Percentiles rank a stretch among this genome's conserved stretches.
Evolutionary conservation across 2,797 vertebrate genomes (phyloP).

Genomic region (Macropus fuliginosus): DNA sequence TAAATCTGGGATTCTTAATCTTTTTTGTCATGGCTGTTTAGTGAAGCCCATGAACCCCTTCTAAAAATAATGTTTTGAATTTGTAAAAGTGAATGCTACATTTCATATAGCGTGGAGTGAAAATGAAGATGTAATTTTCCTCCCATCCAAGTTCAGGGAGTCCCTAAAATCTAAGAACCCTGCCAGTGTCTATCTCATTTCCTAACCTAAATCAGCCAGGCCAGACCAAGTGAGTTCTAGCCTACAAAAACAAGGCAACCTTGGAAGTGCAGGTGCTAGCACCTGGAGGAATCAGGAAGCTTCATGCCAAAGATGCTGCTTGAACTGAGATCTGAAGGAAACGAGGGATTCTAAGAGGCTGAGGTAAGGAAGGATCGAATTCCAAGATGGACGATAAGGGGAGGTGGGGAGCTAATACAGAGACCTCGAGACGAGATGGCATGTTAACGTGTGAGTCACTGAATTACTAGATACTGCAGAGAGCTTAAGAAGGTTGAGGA

Average conservation of each 20-base stretch:
- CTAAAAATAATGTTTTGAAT: not conserved
- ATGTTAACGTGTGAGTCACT: not conserved
- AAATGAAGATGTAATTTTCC: not conserved
- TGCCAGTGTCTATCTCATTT: not conserved
- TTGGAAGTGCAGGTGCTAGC: not conserved
- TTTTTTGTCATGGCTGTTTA: not conserved
- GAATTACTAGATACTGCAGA: not conserved
- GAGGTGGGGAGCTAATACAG: not conserved
- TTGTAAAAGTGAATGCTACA: not conserved
- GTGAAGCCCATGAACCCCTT: not conserved
- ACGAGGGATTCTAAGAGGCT: not conserved
- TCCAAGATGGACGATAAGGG: not conserved
- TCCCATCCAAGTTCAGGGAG: not conserved
- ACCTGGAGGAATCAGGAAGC: not conserved
- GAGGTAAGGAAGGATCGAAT: not conserved
- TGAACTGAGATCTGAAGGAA: not conserved
- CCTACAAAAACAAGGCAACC: not conserved
- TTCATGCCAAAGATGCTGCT: not conserved
- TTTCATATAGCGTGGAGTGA: not conserved
- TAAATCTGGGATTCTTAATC: not conserved
- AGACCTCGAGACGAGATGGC: not conserved
- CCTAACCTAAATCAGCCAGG: not conserved
- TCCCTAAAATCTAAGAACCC: not conserved
- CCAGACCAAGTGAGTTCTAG: not conserved
- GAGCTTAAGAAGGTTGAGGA: not conserved